Evolutionary conservation across 2,888 invertebrate genomes (phyloP).

Genomic region (Choristoneura rosaceana): DNA sequence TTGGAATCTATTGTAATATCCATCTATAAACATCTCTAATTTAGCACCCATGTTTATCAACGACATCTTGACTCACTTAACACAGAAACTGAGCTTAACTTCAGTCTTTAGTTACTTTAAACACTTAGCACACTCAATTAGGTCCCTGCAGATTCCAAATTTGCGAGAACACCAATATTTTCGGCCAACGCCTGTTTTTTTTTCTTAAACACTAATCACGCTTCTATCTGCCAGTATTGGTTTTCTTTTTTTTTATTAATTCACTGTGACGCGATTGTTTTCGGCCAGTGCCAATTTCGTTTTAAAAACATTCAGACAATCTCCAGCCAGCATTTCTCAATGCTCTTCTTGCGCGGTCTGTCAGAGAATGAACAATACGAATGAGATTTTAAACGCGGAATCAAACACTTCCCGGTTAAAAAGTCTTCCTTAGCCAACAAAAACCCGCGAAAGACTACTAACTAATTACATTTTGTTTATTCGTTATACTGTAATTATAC

Average conservation of each 20-base stretch:
- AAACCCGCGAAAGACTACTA: not conserved
- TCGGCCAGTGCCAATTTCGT: constrained; percentile 3
- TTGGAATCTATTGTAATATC: constrained; percentile 62
- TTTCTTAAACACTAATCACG: not conserved
- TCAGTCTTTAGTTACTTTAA: not conserved
- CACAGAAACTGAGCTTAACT: not conserved
- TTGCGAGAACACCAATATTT: constrained; percentile 4
- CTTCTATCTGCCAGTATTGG: not conserved
- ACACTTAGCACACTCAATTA: too few relatives aligned
- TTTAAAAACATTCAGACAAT: not conserved
- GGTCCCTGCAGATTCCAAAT: not conserved
- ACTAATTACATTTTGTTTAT: constrained; percentile 8
- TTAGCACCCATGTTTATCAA: constrained; percentile 51
- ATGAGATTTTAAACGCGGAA: constrained; percentile 2
- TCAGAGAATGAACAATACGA: not conserved
- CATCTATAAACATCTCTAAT: constrained; percentile 63
- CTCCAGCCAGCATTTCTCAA: constrained; percentile 1
- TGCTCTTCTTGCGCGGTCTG: constrained; percentile 5
- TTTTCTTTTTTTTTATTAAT: not conserved
- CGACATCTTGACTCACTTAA: constrained; percentile 42
- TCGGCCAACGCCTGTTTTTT: not conserved
- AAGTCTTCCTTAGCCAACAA: constrained; percentile 10
- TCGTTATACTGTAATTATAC: constrained; percentile 9
- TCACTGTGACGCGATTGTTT: not conserved
- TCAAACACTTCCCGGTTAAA: constrained; percentile 22